Conservation (phyloP, 1,140 invertebrate species). For the Drosophila nannoptera region DNA sequence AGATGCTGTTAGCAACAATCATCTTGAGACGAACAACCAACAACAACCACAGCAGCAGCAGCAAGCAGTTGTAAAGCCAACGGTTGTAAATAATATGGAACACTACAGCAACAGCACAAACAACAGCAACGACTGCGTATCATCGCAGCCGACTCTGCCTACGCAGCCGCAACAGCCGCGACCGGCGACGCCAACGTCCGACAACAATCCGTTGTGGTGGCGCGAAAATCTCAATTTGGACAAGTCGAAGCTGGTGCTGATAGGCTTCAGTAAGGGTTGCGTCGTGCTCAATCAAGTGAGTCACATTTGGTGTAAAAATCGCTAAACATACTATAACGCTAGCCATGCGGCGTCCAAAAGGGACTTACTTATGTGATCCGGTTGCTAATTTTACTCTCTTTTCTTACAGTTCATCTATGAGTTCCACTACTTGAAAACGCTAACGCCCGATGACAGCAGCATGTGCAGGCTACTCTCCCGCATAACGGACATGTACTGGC, state of each 20-base stretch:
- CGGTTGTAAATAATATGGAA: conserved; percentile 52
- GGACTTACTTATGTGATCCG: background rate
- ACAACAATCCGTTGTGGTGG: conserved; percentile 79
- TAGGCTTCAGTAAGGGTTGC: conserved; percentile 95
- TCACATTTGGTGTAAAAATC: conserved; percentile 75
- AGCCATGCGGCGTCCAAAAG: background rate
- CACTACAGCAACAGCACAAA: conserved; percentile 64
- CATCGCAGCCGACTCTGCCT: conserved; percentile 19
- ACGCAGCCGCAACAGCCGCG: conserved; percentile 38
- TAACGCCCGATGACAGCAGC: conserved; percentile 82
- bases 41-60: conserved; percentile 28
- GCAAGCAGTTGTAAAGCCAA: conserved; percentile 19
- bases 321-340: conserved; percentile 33
- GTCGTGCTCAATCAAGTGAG: conserved; percentile 91
- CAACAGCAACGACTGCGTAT: conserved; percentile 54
- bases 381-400: background rate
- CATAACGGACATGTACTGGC: conserved; percentile 89
- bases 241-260: conserved; percentile 81
- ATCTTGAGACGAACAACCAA: conserved; percentile 49
- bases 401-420: conserved; percentile 85
- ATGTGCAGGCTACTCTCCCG: conserved; percentile 82
- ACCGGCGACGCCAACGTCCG: conserved; percentile 29
- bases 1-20: conserved; percentile 38
- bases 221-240: conserved; percentile 80
- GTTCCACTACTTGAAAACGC: conserved; percentile 85